Conservation (phyloP, 2,797 vertebrate genomes). For the Rhadinocentrus ornatus region DNA sequence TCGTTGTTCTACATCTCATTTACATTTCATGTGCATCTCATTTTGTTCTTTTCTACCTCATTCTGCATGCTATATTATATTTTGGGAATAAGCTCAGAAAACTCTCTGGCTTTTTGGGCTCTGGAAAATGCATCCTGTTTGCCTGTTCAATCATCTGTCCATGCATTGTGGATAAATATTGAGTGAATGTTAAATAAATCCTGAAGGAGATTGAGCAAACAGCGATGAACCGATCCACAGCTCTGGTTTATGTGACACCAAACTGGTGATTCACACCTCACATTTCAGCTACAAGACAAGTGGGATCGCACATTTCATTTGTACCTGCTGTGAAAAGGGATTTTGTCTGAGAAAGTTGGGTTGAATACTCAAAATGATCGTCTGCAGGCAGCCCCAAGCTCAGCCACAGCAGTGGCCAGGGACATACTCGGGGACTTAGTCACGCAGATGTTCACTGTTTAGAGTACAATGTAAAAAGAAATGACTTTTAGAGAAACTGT, state of each 20-base stretch:
- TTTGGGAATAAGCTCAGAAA: not conserved
- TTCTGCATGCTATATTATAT: not conserved
- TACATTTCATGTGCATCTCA: not conserved
- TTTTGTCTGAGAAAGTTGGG: conserved; percentile 16
- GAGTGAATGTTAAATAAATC: not conserved
- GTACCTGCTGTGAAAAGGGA: conserved; percentile 34
- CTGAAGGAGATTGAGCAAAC: not conserved
- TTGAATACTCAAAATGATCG: conserved; percentile 48
- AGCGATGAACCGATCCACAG: conserved; percentile 1
- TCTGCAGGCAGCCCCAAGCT: conserved; percentile 36
- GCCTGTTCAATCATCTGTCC: not conserved
- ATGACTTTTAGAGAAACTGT: conserved; percentile 36
- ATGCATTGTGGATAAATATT: not conserved
- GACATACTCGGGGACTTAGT: conserved; percentile 50
- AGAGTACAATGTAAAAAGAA: conserved; percentile 35
- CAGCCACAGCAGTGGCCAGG: conserved; percentile 10
- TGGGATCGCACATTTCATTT: conserved; percentile 42
- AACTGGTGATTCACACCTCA: conserved; percentile 26
- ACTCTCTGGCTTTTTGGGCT: not conserved
- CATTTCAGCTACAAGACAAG: conserved; percentile 39
- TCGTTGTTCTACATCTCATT: not conserved
- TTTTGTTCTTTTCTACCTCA: not conserved
- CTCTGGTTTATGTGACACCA: conserved; percentile 24
- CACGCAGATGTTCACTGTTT: conserved; percentile 55
- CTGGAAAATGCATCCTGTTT: not conserved